Percentiles rank a stretch among this genome's conserved stretches.
These are phyloP conservation scores for Marronus borbonicus DNA, from an alignment of 2,888 invertebrate species.

Conservation along the genomic window DNA sequence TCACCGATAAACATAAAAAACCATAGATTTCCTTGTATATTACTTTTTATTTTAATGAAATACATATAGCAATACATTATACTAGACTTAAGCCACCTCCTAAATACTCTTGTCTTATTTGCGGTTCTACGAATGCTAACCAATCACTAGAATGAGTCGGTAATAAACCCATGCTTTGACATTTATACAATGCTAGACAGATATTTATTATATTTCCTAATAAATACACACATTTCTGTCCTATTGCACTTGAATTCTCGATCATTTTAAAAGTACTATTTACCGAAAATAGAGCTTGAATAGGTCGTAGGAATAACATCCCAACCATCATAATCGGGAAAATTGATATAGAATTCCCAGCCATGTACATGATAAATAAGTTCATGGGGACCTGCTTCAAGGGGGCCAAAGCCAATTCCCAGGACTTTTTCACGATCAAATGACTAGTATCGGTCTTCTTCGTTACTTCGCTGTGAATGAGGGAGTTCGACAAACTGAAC, in stretches of 20 bases:
- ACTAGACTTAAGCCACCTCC: constrained; percentile 85
- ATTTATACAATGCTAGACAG: constrained; percentile 94
- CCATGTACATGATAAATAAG: constrained; percentile 99
- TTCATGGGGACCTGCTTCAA: constrained; percentile 99
- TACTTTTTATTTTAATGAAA: constrained; percentile 58
- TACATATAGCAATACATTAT: constrained; percentile 63
- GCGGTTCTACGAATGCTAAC: constrained; percentile 97
- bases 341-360: constrained; percentile 98
- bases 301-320: constrained; percentile 96
- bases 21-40: constrained; percentile 64
- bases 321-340: constrained; percentile 99
- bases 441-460: constrained; percentile 88
- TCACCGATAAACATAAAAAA: constrained; percentile 79
- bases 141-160: constrained; percentile 99
- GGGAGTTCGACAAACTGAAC: constrained; percentile 82
- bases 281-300: constrained; percentile 94
- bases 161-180: constrained; percentile 96
- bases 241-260: constrained; percentile 90
- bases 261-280: constrained; percentile 94
- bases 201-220: constrained; percentile 95
- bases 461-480: constrained; percentile 83
- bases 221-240: constrained; percentile 94
- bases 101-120: constrained; percentile 86
- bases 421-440: constrained; percentile 93
- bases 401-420: constrained; percentile 97